Percentiles rank a stretch among this genome's conserved stretches.
phyloP scores from a whole-genome alignment of 2,113 vertebrate species.

The Platanista minor region DNA sequence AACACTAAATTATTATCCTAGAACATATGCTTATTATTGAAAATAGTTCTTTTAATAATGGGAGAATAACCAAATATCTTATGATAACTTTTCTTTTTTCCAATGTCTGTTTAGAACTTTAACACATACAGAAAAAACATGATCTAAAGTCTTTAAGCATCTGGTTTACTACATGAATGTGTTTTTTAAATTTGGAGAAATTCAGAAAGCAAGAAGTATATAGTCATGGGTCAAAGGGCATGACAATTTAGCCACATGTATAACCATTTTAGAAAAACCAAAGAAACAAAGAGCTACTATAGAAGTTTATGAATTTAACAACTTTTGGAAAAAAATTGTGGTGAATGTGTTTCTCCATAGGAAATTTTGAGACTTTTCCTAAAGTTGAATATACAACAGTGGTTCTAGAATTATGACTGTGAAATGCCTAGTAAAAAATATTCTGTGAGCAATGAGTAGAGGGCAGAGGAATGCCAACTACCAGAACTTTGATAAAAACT shows the following conservation, averaged over 20 bases:
- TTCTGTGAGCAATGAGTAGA: neutral
- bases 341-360: neutral
- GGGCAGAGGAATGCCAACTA: neutral
- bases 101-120: neutral
- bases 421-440: neutral
- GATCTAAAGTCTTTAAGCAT: neutral
- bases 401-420: neutral
- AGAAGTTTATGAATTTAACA: neutral
- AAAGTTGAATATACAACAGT: neutral
- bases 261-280: neutral
- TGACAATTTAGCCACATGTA: neutral
- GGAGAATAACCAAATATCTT: neutral
- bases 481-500: neutral
- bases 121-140: neutral
- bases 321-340: neutral
- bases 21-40: neutral
- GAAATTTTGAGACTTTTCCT: neutral
- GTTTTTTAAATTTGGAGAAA: neutral
- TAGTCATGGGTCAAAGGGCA: neutral
- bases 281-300: neutral
- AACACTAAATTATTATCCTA: neutral
- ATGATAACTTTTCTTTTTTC: neutral
- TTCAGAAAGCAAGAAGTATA: neutral
- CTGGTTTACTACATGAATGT: neutral
- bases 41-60: constrained; percentile 7